A percentile compares a stretch with the other conserved stretches of the same genome.
Evolutionary conservation across 1,140 invertebrate species (phyloP).

Genomic region (Aphaenogaster rudis): DNA sequence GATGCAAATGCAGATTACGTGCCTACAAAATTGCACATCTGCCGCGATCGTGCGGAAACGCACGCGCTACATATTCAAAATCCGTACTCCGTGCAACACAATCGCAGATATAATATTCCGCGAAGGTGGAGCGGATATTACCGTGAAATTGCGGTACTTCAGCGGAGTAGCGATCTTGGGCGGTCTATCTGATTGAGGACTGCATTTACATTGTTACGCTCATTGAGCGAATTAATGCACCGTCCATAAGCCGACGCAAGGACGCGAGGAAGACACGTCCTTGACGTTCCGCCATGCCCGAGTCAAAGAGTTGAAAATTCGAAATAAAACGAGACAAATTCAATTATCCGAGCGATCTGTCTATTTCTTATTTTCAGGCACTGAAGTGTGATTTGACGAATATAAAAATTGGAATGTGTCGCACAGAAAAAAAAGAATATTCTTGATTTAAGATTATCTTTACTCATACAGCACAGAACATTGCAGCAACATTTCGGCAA

Average conservation of each 20-base stretch:
- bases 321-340: neutral
- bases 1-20: constrained; percentile 53
- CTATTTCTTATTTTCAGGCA: neutral
- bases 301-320: neutral
- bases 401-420: neutral
- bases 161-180: neutral
- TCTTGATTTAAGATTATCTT: too few relatives aligned
- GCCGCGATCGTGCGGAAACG: constrained; percentile 2
- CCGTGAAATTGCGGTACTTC: constrained; percentile 54
- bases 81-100: neutral
- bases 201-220: constrained; percentile 75
- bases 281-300: constrained; percentile 61
- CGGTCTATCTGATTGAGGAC: constrained; percentile 66
- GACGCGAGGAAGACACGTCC: constrained; percentile 75
- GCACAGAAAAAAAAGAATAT: too few relatives aligned
- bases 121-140: constrained; percentile 46
- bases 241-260: constrained; percentile 71
- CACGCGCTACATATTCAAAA: constrained; percentile 49
- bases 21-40: constrained; percentile 39
- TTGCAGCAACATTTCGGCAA: too few relatives aligned
- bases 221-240: constrained; percentile 78
- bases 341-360: neutral
- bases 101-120: constrained; percentile 25
- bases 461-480: too few relatives aligned
- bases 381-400: neutral